phyloP scores from a whole-genome alignment of 2,797 vertebrate genomes.

The Semaprochilodus insignis region DNA sequence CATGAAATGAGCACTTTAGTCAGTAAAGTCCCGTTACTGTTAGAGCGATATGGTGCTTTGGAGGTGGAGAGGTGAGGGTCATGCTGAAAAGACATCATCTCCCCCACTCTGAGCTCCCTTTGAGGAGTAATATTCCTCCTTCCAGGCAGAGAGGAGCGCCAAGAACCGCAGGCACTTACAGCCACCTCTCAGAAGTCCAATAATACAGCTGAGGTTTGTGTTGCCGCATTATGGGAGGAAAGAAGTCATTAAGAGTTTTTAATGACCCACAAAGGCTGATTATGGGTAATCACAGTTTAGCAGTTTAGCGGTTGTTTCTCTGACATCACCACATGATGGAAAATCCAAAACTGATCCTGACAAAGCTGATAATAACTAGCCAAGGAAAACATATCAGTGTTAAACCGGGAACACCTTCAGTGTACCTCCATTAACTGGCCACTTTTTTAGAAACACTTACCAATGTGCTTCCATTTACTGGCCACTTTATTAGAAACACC shows the following conservation, averaged over 20 bases:
- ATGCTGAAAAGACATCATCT: slow-evolving; percentile 13
- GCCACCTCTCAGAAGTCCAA: slow-evolving; percentile 26
- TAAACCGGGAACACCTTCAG: too few species aligned
- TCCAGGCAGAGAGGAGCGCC: background rate
- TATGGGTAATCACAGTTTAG: slow-evolving; percentile 51
- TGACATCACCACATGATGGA: slow-evolving; percentile 6
- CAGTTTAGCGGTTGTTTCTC: slow-evolving; percentile 23
- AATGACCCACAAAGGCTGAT: slow-evolving; percentile 44
- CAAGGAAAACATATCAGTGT: background rate
- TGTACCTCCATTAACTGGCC: too few species aligned
- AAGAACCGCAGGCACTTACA: slow-evolving; percentile 23
- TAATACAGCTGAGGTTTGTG: slow-evolving; percentile 32
- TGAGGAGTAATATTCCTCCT: too few species aligned
- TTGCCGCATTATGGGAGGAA: slow-evolving; percentile 20
- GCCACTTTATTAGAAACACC: too few species aligned
- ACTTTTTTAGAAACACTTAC: too few species aligned
- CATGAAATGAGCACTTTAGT: background rate
- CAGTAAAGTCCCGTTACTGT: background rate
- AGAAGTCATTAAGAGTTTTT: slow-evolving; percentile 41
- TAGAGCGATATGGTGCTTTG: background rate
- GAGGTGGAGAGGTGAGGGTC: slow-evolving; percentile 1
- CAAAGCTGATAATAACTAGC: background rate
- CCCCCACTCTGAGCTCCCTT: background rate
- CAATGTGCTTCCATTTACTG: too few species aligned
- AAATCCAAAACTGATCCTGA: background rate